Base-by-base conservation (phyloP, 1,140 invertebrate species). In the Drosophila suzukii region DNA sequence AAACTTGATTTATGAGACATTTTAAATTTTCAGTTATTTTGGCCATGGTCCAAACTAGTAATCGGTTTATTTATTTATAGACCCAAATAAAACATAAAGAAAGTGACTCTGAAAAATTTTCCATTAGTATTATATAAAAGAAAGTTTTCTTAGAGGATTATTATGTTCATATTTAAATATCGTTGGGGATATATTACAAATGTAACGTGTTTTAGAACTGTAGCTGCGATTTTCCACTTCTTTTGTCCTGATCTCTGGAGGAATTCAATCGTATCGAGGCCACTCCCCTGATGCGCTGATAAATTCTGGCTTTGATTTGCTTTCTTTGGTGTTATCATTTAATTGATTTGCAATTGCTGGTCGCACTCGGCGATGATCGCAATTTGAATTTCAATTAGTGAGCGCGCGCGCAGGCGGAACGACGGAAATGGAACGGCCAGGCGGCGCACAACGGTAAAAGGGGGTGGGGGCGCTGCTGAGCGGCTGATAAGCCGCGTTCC, bases 371-470 rank as follows among this genome's bases (percentile, higher is more conserved):
- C 79, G 55, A 20, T 75, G 68, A 47, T 60, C 63, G 46, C 62
- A 60, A 46, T 82, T 78, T 32, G 70, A 83, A 83, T 82, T 61
- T 83, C 43, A 78, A 82, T 82, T 47, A 66, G 20, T n/a, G 27
- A 30, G 44, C 74, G 44, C 11, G 20, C 55, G 27, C 53, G 36
- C 59, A 10, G 0, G 4, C 8, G 51, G 10, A 50, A 44, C 34
- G 10, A 5, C 4, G 60, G 65, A 36, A 11, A 61, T 34, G 47
- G n/a, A 55, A 66, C 44, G 43, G 12, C 0, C 13, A 10, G 24
- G 13, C 46, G 12, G 13, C 6, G 46, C 7, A 30, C 30, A 57
- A 44, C 11, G 55, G 55, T 15, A 44, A 41, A n/a, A 44, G 17
- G 30, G 57, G 46, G 46, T 32, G 44, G 4, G 17, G 10, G 17